Base-by-base conservation (phyloP, 2,113 vertebrate genomes). In the Platichthys stellatus region DNA sequence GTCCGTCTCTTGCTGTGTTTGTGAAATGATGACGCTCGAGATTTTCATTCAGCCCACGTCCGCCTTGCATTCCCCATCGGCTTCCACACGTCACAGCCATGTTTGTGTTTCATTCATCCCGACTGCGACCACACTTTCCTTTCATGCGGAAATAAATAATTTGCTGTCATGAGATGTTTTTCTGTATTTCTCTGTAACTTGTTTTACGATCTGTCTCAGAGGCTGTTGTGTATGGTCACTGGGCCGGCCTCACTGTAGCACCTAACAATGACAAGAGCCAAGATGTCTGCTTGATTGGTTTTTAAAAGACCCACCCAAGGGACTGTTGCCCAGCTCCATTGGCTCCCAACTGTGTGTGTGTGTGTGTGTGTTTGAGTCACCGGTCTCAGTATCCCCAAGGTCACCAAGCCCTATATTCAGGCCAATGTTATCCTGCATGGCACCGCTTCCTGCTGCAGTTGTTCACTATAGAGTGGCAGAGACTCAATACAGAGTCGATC, bases 281-380 rank as follows among this genome's bases (percentile, higher is more conserved):
- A 91, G 88, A 90, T 90, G 89, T 92, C 91, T 91, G 82, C 87
- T 84, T 83, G 90, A 90, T 88, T 92, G 87, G 83, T 81, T 85
- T 86, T 80, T 86, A 72, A 86, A 70, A 67, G 90, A 90, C 86
- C 63, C 79, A 88, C 87, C 81, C 84, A 80, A 74, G 74, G 76
- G 81, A 73, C 75, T 82, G 82, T 81, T 84, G 86, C 84, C 79
- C 86, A 64, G 85, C 63, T 64, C 23, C 61, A 78, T 73, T 82
- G 86, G 78, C 78, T 87, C 83, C 23, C n/a, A 66, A 72, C 58
- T 61, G 72, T 83, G 79, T 78, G 53, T 69, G 23, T 79, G 45
- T 78, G 53, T 69, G 23, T 79, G 45, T 70, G 23, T 80, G 45
- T 54, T 67, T 79, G 66, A 75, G 74, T 72, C 59, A 53, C 69